Percentiles rank a stretch among this genome's conserved stretches.
Evolutionary conservation across 2,797 vertebrate genomes (phyloP).

Genomic region (Remorina albescens): DNA sequence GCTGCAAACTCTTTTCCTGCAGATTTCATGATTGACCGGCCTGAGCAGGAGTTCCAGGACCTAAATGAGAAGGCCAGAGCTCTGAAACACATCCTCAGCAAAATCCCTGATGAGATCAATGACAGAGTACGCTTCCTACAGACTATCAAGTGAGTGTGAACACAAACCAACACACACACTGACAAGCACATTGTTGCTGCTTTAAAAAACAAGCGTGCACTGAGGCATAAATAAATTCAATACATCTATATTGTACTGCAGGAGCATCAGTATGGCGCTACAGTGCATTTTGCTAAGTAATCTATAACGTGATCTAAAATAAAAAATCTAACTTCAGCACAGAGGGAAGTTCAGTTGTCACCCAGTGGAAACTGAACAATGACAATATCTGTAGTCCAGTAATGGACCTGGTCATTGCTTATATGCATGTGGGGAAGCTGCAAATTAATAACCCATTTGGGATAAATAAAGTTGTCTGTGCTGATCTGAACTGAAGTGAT

Average conservation of each 20-base stretch:
- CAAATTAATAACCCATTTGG: too few relatives aligned
- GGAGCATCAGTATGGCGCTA: not conserved
- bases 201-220: not conserved
- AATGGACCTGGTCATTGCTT: too few relatives aligned
- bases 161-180: slow-evolving; percentile 3
- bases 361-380: too few relatives aligned
- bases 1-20: slow-evolving; percentile 28
- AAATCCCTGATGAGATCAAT: slow-evolving; percentile 98
- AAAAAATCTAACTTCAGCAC: not conserved
- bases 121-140: slow-evolving; percentile 98
- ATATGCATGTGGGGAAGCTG: too few relatives aligned
- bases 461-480: too few relatives aligned
- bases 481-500: too few relatives aligned
- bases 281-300: not conserved
- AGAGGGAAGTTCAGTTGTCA: not conserved
- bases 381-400: not conserved
- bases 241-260: too few relatives aligned
- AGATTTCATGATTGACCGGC: slow-evolving; percentile 98
- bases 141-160: slow-evolving; percentile 96
- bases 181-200: not conserved
- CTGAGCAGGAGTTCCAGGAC: slow-evolving; percentile 96
- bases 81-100: slow-evolving; percentile 98
- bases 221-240: not conserved
- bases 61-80: slow-evolving; percentile 96
- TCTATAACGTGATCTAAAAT: not conserved